Base-by-base conservation (phyloP, 2,797 vertebrate genomes). In the Spheniscus humboldti region DNA sequence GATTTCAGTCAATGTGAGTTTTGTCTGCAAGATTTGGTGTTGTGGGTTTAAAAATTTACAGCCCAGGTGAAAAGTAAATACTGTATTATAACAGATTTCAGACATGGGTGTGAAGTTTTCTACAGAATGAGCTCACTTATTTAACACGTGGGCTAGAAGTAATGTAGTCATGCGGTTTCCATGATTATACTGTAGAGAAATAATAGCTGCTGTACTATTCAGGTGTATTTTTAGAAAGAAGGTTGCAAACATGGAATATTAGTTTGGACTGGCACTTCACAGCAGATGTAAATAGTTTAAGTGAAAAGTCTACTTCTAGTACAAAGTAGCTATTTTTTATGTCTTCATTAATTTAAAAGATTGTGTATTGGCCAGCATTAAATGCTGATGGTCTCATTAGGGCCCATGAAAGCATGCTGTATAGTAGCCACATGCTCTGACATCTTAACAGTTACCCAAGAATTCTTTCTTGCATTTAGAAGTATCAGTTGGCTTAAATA, bases 41-140 rank as follows among this genome's bases (percentile, higher is more conserved):
- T 90, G 75, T 94, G 81, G 72, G 77, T 97, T 96, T 93, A 94
- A 76, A 82, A 64, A 80, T 86, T 96, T 93, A 78, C 78, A 95
- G 66, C 45, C 69, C 41, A 72, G 62, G 83, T 77, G 53, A 74
- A 87, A 96, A 87, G 90, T 94, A 95, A 97, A 95, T 77, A 92
- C 24, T 53, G 27, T 43, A 12, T 90, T 92, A 25, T 37, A 90
- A 56, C 31, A 77, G 71, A 73, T 87, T 95, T 95, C 80, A 92
- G 83, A 59, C 52, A 11, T 0, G n/a, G 45, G 39, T 92, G 86
- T 87, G 93, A 74, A 80, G 57, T 75, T 85, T 87, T 82, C 68
- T 91, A 68, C 84, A 57, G 85, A 93, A 89, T 93, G 89, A 96
- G 71, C 86, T 97, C 93, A 89, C 53, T 96, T 84, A 67, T 56